Conservation (phyloP, 1,140 invertebrate species). For the Meloidogyne exigua region DNA sequence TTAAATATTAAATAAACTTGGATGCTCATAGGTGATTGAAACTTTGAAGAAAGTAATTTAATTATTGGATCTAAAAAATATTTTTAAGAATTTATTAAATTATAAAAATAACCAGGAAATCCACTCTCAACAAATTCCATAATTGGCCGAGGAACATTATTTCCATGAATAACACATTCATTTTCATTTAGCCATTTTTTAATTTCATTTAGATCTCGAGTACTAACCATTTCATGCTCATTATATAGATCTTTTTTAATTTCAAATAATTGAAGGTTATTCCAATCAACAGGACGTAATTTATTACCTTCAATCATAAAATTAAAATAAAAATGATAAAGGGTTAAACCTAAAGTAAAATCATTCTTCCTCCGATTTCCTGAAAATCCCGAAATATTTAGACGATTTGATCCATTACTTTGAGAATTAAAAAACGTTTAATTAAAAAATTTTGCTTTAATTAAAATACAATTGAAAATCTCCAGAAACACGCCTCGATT, state of each 20-base stretch:
- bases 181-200: slow-evolving; percentile 54
- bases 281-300: slow-evolving; percentile 47
- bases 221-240: slow-evolving; percentile 48
- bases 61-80: too few species aligned
- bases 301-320: not conserved
- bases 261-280: slow-evolving; percentile 30
- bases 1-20: too few species aligned
- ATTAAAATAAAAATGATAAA: not conserved
- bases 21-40: too few species aligned
- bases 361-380: not conserved
- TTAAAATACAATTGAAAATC: slow-evolving; percentile 7
- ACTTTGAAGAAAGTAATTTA: too few species aligned
- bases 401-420: not conserved
- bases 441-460: not conserved
- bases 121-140: slow-evolving; percentile 53
- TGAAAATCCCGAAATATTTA: not conserved
- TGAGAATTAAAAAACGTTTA: not conserved
- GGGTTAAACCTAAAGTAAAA: not conserved
- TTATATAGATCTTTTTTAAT: slow-evolving; percentile 57
- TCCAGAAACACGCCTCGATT: not conserved
- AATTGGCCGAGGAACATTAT: slow-evolving; percentile 54
- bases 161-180: slow-evolving; percentile 55
- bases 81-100: too few species aligned
- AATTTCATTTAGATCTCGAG: slow-evolving; percentile 43
- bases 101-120: slow-evolving; percentile 42